Conservation (phyloP, 2,113 vertebrate genomes). For the Mobula hypostoma region DNA sequence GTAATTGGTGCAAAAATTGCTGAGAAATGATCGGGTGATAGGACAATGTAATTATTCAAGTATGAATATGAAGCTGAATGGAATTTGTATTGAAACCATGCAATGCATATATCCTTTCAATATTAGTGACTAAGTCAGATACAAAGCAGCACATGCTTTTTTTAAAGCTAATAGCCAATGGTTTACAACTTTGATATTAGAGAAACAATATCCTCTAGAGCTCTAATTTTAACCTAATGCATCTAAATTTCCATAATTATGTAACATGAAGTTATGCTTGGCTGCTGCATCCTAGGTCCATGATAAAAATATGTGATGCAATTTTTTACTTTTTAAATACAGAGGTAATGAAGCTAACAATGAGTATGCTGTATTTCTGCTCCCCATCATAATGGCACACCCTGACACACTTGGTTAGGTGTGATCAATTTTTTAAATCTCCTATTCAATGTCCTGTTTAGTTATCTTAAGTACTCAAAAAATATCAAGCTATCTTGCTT, state of each 20-base stretch:
- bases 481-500: background rate
- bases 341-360: background rate
- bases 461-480: background rate
- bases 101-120: too few species aligned
- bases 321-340: background rate
- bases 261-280: slow-evolving; percentile 22
- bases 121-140: slow-evolving; percentile 3
- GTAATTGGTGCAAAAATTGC: background rate
- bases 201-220: background rate
- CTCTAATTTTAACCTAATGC: slow-evolving; percentile 15
- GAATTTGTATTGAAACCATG: background rate
- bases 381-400: too few species aligned
- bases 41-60: background rate
- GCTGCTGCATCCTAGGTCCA: background rate
- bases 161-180: slow-evolving; percentile 22
- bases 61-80: background rate
- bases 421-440: background rate
- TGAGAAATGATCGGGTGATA: background rate
- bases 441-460: too few species aligned
- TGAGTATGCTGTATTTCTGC: background rate
- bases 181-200: slow-evolving; percentile 30
- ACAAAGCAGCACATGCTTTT: background rate
- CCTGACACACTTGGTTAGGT: background rate
- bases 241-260: slow-evolving; percentile 31
- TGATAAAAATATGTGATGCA: background rate